Evolutionary conservation across 2,797 vertebrate genomes (phyloP), one percentile per base, ranked within the genome.

Genomic region (Gymnocypris eckloni): DNA sequence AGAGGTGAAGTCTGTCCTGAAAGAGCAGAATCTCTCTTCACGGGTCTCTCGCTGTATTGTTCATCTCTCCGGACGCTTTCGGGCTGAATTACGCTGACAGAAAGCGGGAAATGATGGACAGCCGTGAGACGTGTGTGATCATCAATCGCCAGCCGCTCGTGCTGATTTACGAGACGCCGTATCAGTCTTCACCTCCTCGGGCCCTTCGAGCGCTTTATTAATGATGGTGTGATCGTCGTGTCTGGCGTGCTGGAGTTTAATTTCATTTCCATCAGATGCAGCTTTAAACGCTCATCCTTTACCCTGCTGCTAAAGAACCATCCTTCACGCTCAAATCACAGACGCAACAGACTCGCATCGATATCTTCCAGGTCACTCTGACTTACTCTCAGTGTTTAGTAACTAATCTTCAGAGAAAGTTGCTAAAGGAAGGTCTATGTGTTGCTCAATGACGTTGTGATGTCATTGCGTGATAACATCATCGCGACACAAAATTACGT

Each of bases 71-170:
- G 91, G 92, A 90, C 91, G 91, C 91, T 93, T 92, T 90, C 86
- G 90, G 90, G 90, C 92, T 95, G 95, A 95, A 92, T 95, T 94
- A 94, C 91, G 87, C 92, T 90, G 95, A 94, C 95, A 93, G 92
- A 91, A 91, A 88, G 90, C 82, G 91, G 93, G 91, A 93, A 93
- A 95, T 95, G 94, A 95, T 94, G 91, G 95, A 93, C 92, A 89
- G 92, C 92, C 90, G 87, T 93, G 94, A 94, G 93, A 92, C 92
- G 93, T 93, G 92, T 93, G 91, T 92, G 92, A 94, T 93, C 94
- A 93, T 96, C 95, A 96, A 95, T 95, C 93, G 92, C 89, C 90
- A 92, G 92, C 94, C 78, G 90, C 93, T 93, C 92, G 86, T 86
- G 92, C 91, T 94, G 94, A 94, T 95, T 95, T 94, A 95, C 89